Conservation (phyloP, 2,888 invertebrate genomes). For the Trachelus troglodyta region DNA sequence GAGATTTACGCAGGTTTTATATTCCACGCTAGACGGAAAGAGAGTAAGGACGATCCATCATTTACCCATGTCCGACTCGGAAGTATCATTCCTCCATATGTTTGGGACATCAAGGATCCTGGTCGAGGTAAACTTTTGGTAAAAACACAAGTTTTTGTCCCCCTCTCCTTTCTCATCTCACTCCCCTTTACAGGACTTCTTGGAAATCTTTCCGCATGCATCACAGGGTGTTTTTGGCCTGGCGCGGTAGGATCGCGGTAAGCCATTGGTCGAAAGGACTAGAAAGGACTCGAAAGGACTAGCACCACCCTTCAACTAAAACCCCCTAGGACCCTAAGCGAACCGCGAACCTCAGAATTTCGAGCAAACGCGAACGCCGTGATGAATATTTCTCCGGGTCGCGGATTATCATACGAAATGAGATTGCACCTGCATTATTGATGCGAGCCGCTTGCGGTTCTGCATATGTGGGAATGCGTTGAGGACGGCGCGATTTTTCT, state of each 20-base stretch:
- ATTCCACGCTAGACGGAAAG: constrained; percentile 42
- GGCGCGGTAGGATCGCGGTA: constrained; percentile 20
- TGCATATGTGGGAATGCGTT: constrained; percentile 29
- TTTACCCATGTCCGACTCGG: constrained; percentile 60
- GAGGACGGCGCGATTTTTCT: constrained; percentile 48
- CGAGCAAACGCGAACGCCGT: constrained; percentile 41
- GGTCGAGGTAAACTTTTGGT: constrained; percentile 38
- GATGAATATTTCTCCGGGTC: constrained; percentile 60
- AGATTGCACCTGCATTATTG: constrained; percentile 61
- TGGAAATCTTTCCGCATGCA: constrained; percentile 53
- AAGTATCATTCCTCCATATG: constrained; percentile 52
- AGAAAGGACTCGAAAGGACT: not conserved
- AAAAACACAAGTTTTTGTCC: constrained; percentile 40
- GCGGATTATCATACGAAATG: constrained; percentile 60
- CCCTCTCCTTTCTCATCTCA: constrained; percentile 25
- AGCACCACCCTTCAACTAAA: constrained; percentile 23
- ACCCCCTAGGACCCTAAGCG: constrained; percentile 10
- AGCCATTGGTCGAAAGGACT: constrained; percentile 9
- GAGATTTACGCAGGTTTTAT: constrained; percentile 62
- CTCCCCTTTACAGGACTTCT: not conserved
- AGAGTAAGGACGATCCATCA: constrained; percentile 58
- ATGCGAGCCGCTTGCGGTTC: constrained; percentile 39
- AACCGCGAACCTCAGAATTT: constrained; percentile 10
- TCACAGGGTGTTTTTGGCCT: constrained; percentile 39
- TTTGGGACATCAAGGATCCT: constrained; percentile 12